Base-by-base conservation (phyloP, 2,797 vertebrate genomes). In the Gallinago solitaria region DNA sequence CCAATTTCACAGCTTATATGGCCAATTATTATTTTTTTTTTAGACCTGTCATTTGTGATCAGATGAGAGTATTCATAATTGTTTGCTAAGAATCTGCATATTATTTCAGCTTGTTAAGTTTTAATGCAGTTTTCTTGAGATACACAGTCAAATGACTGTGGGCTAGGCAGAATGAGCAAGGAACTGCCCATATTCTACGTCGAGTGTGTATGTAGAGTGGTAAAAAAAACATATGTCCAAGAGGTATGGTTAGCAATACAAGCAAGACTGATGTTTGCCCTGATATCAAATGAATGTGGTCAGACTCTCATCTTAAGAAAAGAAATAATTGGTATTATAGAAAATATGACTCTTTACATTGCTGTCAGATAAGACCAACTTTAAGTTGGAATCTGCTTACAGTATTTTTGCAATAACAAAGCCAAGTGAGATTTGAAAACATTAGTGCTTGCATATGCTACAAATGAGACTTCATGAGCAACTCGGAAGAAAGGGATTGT, bases 1-100 rank as follows among this genome's bases (percentile, higher is more conserved):
- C 69, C 84, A 67, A 20, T 96, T 95, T 96, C 81, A 73, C 68
- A 92, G 70, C 56, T 89, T 84, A 54, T 51, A 56, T 75, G 92
- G 67, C 20, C 7, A 30, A 13, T 43, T 79, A 68, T 57, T 35
- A 5, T 57, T 83, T 84, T 77, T 78, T 88, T 73, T 50, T 12
- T 41, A 87, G 61, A 77, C 9, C n/a, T 86, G 39, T 93, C 64
- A 81, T 33, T 87, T 87, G 27, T 60, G 19, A 71, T 74, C 84
- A 89, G 54, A 76, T 91, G 45, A 94, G 78, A 75, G 45, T 37
- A 83, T 89, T 92, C 35, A 30, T 64, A 68, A 39, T 75, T 83
- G 48, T 95, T 93, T 90, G 43, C 59, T 84, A 35, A 88, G 35
- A 65, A 67, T 28, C 68, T 69, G 12, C 41, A 28, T 79, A 37